Conservation (phyloP, 2,888 invertebrate species). For the Rhaphigaster nebulosa region DNA sequence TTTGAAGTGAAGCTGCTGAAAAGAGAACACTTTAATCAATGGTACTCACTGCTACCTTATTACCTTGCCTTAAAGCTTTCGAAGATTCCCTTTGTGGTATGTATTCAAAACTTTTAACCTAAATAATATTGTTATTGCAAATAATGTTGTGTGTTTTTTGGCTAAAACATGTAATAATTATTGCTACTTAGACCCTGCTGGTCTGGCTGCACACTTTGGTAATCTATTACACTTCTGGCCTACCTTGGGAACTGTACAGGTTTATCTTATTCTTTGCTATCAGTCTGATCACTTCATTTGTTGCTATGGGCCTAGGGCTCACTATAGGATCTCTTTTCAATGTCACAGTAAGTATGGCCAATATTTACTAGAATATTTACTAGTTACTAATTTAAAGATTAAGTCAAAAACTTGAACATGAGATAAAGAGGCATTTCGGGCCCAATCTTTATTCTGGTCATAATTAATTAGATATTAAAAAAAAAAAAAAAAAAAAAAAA, state of each 20-base stretch:
- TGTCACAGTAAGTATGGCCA: not conserved
- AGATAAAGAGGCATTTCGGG: not conserved
- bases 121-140: not conserved
- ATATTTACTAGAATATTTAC: not conserved
- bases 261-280: not conserved
- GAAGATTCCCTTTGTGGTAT: constrained; percentile 73
- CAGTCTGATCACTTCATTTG: not conserved
- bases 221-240: not conserved
- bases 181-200: not conserved
- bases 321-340: not conserved
- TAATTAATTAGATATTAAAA: too few species aligned
- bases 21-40: constrained; percentile 79
- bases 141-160: not conserved
- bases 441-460: not conserved
- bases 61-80: constrained; percentile 77
- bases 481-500: too few species aligned
- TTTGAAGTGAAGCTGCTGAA: constrained; percentile 78
- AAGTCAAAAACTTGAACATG: not conserved
- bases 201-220: not conserved
- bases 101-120: not conserved
- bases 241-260: constrained; percentile 11
- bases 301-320: not conserved
- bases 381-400: not conserved
- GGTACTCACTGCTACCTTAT: constrained; percentile 78
- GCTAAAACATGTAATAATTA: not conserved